A percentile compares a stretch with the other conserved stretches of the same genome.
These are phyloP conservation scores for Macrophya alboannulata DNA, from an alignment of 2,888 invertebrate genomes.

Conservation along the genomic window DNA sequence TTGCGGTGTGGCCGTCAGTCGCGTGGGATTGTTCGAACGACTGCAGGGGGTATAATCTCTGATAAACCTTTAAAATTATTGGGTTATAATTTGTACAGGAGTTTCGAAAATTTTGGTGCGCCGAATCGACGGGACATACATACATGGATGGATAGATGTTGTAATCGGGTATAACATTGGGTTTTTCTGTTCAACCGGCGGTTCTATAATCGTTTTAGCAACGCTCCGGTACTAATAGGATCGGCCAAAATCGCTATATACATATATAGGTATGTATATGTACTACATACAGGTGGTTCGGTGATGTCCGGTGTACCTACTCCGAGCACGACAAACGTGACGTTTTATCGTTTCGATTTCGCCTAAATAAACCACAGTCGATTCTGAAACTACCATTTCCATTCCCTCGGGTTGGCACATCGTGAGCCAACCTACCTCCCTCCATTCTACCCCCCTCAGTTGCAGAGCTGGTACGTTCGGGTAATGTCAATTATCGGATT, in stretches of 20 bases:
- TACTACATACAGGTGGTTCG: slow-evolving; percentile 72
- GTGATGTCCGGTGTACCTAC: slow-evolving; percentile 58
- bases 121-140: slow-evolving; percentile 71
- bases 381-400: not conserved
- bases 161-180: slow-evolving; percentile 77
- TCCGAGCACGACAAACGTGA: slow-evolving; percentile 58
- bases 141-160: slow-evolving; percentile 57
- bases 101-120: slow-evolving; percentile 75
- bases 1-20: slow-evolving; percentile 16
- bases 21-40: not conserved
- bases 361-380: slow-evolving; percentile 67
- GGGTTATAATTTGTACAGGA: slow-evolving; percentile 70
- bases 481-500: slow-evolving; percentile 79
- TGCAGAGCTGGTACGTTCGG: slow-evolving; percentile 53
- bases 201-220: slow-evolving; percentile 78
- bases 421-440: not conserved
- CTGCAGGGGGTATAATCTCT: slow-evolving; percentile 60
- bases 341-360: slow-evolving; percentile 72
- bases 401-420: slow-evolving; percentile 57
- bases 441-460: no score
- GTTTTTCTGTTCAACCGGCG: slow-evolving; percentile 65
- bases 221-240: slow-evolving; percentile 78
- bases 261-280: no score
- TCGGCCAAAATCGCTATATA: slow-evolving; percentile 72
- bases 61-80: slow-evolving; percentile 78